phyloP scores from a whole-genome alignment of 2,888 invertebrate genomes.

The Troglohyphantes excavatus region DNA sequence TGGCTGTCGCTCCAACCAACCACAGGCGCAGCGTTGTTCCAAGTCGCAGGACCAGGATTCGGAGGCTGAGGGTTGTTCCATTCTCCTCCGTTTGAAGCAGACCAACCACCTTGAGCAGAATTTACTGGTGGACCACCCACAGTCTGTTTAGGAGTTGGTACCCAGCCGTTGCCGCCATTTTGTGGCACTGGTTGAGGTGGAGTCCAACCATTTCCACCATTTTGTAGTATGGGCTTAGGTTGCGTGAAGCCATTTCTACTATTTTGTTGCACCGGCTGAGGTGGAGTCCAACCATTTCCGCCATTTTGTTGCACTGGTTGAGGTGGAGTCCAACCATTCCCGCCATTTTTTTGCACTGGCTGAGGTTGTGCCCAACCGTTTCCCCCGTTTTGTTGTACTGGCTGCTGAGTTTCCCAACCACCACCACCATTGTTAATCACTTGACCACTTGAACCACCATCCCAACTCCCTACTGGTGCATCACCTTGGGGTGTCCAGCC shows the following conservation, averaged over 20 bases:
- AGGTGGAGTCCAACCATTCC: conserved; percentile 6
- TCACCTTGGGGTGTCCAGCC: conserved; percentile 30
- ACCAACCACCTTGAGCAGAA: neutral
- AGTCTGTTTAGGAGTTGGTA: conserved; percentile 19
- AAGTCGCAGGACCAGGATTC: neutral
- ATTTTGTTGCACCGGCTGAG: neutral
- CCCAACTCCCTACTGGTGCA: conserved; percentile 31
- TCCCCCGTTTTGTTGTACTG: neutral
- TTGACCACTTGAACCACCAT: neutral
- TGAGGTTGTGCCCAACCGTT: neutral
- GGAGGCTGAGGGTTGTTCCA: conserved; percentile 17
- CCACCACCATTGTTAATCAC: neutral
- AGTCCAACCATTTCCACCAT: conserved; percentile 13
- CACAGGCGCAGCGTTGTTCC: conserved; percentile 32
- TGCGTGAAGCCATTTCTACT: neutral
- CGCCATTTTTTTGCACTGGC: neutral
- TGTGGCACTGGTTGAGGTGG: neutral
- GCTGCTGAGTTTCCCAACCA: conserved; percentile 13
- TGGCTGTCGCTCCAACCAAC: conserved; percentile 30
- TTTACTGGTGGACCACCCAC: neutral
- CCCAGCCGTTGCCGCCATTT: conserved; percentile 31
- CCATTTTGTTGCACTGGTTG: neutral
- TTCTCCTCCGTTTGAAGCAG: conserved; percentile 15
- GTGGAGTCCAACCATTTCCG: conserved; percentile 35
- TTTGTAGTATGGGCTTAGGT: neutral